A percentile compares a stretch with the other conserved stretches of the same genome.
phyloP scores from a whole-genome alignment of 1,140 invertebrate species.

The Ctenoplectra terminalis region DNA sequence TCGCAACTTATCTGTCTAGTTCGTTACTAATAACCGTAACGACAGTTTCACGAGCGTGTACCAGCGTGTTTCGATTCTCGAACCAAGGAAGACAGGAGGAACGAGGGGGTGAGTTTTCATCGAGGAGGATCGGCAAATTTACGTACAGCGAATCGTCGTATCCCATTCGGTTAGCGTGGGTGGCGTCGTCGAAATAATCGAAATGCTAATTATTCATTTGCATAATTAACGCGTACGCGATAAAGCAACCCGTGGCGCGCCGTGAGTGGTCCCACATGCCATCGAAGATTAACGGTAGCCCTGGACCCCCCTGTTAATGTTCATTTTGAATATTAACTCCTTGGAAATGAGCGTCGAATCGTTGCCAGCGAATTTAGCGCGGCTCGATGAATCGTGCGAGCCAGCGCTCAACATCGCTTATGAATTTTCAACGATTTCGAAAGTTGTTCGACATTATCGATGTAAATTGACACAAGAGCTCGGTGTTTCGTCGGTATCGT shows the following conservation, averaged over 20 bases:
- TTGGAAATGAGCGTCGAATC: constrained; percentile 66
- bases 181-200: constrained; percentile 76
- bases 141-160: constrained; percentile 23
- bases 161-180: constrained; percentile 29
- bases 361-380: constrained; percentile 56
- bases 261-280: constrained; percentile 65
- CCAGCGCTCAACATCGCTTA: constrained; percentile 20
- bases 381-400: constrained; percentile 28
- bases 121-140: constrained; percentile 42
- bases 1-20: constrained; percentile 55
- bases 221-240: constrained; percentile 78
- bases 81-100: neutral
- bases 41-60: constrained; percentile 43
- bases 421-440: constrained; percentile 59
- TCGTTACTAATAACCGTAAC: constrained; percentile 58
- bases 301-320: constrained; percentile 67
- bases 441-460: constrained; percentile 25
- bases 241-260: constrained; percentile 67
- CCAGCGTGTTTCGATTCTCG: neutral
- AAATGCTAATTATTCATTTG: constrained; percentile 81
- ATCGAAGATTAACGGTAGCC: constrained; percentile 76
- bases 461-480: constrained; percentile 31
- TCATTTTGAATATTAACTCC: constrained; percentile 77
- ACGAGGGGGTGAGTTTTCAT: neutral
- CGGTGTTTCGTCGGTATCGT: neutral